Evolutionary conservation across 2,113 vertebrate genomes (phyloP).

Genomic region (Nanger granti): DNA sequence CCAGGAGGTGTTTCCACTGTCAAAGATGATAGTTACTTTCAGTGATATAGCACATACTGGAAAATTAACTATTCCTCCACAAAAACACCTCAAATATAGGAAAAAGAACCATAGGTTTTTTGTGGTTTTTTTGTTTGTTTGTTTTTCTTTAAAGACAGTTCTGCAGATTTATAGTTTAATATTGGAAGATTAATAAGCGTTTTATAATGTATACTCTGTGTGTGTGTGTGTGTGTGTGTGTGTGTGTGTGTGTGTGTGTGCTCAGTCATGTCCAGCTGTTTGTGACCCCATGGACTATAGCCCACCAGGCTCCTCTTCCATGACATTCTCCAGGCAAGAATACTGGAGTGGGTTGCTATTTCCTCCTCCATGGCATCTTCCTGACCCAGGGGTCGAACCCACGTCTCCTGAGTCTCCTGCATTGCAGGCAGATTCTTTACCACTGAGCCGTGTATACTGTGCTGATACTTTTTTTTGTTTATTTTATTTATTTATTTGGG

Average conservation of each 20-base stretch:
- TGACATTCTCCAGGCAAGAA: background rate
- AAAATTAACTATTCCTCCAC: slow-evolving; percentile 69
- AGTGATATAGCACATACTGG: slow-evolving; percentile 72
- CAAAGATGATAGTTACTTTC: slow-evolving; percentile 62
- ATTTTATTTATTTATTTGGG: background rate
- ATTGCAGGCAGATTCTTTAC: background rate
- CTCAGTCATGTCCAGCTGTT: background rate
- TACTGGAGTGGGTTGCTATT: background rate
- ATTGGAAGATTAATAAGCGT: slow-evolving; percentile 44
- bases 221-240: too few relatives aligned
- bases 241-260: background rate
- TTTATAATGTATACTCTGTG: background rate
- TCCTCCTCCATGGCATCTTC: background rate
- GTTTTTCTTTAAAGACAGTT: background rate
- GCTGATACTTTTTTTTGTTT: background rate
- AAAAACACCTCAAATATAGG: slow-evolving; percentile 44
- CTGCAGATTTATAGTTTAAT: slow-evolving; percentile 46
- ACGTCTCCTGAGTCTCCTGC: background rate
- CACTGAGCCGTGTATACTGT: background rate
- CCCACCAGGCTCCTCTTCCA: background rate
- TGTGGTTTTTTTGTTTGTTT: background rate
- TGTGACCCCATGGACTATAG: background rate
- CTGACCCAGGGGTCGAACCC: background rate
- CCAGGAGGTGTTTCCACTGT: slow-evolving; percentile 48
- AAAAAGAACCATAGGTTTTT: slow-evolving; percentile 15